These are phyloP conservation scores for Recurvirostra avosetta DNA, from an alignment of 2,113 vertebrate species.

Conservation along the genomic window DNA sequence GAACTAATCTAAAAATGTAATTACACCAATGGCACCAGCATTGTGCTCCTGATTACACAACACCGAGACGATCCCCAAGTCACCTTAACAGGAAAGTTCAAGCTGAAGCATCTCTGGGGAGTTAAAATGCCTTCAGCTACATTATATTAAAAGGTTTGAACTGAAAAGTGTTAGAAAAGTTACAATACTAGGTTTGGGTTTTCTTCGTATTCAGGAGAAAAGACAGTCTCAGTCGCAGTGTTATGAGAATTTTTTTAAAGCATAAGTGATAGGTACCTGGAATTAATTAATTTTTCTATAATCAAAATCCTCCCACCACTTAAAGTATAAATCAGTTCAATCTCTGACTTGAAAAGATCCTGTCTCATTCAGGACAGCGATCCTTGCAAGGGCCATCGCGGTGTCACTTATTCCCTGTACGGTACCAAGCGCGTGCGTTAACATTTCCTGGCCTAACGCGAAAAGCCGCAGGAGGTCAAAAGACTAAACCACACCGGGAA, in stretches of 20 bases:
- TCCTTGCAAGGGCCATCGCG: neutral
- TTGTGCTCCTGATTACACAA: neutral
- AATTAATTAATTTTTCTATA: neutral
- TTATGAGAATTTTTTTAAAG: neutral
- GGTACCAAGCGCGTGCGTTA: rapidly evolving
- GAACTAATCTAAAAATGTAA: neutral
- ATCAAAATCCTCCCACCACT: neutral
- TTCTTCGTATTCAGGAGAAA: neutral
- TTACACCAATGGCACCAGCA: neutral
- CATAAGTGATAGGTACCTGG: neutral
- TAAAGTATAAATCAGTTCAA: neutral
- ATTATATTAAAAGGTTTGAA: neutral
- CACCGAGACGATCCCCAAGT: rapidly evolving
- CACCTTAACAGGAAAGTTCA: rapidly evolving
- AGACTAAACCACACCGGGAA: too few relatives aligned
- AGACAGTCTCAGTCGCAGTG: neutral
- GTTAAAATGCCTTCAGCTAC: neutral
- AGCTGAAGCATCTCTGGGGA: neutral
- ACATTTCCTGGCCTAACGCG: too few relatives aligned
- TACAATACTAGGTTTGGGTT: neutral
- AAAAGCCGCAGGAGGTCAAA: too few relatives aligned
- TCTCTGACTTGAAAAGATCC: neutral
- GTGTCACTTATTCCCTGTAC: neutral
- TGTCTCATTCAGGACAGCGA: too few relatives aligned
- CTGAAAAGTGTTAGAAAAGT: neutral